Conservation (phyloP, 2,797 vertebrate species). For the Dendrocincla tyrannina region DNA sequence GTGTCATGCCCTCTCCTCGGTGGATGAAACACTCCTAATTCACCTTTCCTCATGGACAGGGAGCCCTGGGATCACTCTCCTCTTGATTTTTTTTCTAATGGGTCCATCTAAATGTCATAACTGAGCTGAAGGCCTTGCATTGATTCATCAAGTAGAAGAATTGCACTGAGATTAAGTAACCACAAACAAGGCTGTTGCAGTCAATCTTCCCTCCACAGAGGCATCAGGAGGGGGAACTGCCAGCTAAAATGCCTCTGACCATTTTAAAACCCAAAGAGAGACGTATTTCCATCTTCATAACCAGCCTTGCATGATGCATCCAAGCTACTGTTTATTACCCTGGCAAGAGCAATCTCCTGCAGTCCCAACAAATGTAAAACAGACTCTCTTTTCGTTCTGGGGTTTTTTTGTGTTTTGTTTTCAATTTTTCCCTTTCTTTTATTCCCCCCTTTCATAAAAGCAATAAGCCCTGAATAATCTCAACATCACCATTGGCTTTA, state of each 20-base stretch:
- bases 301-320: conserved; percentile 11
- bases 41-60: not conserved
- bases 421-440: not conserved
- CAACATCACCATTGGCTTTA: conserved; percentile 49
- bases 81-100: not conserved
- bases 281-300: not conserved
- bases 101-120: not conserved
- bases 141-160: not conserved
- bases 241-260: not conserved
- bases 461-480: conserved; percentile 48
- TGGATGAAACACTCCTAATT: not conserved
- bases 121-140: not conserved
- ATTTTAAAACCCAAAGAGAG: not conserved
- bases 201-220: not conserved
- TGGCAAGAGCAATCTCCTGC: not conserved
- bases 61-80: not conserved
- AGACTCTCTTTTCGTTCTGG: not conserved
- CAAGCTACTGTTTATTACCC: conserved; percentile 24
- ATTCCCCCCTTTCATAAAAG: not conserved
- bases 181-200: not conserved
- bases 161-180: not conserved
- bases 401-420: no score
- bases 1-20: not conserved
- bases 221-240: not conserved
- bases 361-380: conserved; percentile 13